Conservation (phyloP, 2,797 vertebrate species). For the Rousettus madagascariensis region DNA sequence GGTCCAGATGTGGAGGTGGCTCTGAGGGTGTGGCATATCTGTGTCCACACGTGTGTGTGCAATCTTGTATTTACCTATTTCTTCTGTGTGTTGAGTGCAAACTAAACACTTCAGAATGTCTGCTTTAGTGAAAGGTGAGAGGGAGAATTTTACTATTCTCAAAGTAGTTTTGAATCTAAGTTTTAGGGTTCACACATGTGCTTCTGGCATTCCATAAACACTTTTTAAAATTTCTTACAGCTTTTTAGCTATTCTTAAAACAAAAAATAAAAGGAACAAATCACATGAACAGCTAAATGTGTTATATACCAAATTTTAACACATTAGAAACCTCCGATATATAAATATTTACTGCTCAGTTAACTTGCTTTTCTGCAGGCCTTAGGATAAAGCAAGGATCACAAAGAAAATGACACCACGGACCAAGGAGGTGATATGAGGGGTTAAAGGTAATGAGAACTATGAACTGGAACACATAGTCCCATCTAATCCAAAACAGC, state of each 20-base stretch:
- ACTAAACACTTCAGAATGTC: not conserved
- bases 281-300: not conserved
- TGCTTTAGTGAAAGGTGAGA: not conserved
- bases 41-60: too few relatives aligned
- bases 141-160: not conserved
- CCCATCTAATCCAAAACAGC: not conserved
- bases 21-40: not conserved
- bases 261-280: not conserved
- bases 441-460: not conserved
- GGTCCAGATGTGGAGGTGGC: not conserved
- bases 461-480: fast-evolving
- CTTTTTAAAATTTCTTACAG: not conserved
- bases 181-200: not conserved
- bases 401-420: not conserved
- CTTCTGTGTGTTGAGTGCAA: not conserved
- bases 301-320: not conserved
- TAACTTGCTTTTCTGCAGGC: not conserved
- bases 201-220: not conserved
- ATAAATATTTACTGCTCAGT: not conserved
- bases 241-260: not conserved
- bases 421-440: not conserved
- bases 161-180: not conserved
- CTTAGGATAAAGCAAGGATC: not conserved
- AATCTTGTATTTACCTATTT: not conserved
- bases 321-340: not conserved